These are phyloP conservation scores for Phalanger gymnotis DNA, from an alignment of 2,797 vertebrate genomes.

Conservation along the genomic window DNA sequence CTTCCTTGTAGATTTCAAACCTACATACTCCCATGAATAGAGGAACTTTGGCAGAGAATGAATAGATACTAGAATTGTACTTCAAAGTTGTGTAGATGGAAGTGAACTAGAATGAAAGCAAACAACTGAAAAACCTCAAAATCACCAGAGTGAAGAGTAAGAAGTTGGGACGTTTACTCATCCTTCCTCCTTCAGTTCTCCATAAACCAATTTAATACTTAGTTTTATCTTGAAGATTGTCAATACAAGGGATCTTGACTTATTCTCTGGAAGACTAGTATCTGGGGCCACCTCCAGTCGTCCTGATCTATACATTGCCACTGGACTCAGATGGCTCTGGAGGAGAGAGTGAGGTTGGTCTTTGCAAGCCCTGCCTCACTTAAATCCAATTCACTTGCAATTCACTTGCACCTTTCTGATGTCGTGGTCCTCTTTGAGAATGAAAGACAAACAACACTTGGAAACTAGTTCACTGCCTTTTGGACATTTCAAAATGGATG, in stretches of 20 bases:
- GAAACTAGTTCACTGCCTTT: background rate
- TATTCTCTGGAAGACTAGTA: background rate
- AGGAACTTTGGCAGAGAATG: background rate
- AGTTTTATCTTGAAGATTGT: background rate
- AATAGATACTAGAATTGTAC: slow-evolving; percentile 12
- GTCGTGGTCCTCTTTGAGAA: too few relatives aligned
- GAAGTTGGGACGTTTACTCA: background rate
- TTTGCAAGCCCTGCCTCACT: too few relatives aligned
- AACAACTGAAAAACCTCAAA: background rate
- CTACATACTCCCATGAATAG: background rate
- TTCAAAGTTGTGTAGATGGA: background rate
- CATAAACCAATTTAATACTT: background rate
- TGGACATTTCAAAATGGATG: background rate
- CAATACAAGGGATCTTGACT: background rate
- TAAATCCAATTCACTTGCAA: too few relatives aligned
- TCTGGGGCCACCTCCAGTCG: too few relatives aligned
- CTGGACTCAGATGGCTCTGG: too few relatives aligned
- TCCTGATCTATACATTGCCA: too few relatives aligned
- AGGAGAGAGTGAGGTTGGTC: too few relatives aligned
- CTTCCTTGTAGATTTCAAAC: slow-evolving; percentile 16
- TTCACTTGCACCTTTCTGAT: too few relatives aligned
- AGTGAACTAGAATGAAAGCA: background rate
- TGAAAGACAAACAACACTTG: too few relatives aligned
- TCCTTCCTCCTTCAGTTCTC: background rate
- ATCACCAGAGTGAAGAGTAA: background rate